Conservation (phyloP, 2,888 invertebrate genomes). For the Cyclophora punctaria region DNA sequence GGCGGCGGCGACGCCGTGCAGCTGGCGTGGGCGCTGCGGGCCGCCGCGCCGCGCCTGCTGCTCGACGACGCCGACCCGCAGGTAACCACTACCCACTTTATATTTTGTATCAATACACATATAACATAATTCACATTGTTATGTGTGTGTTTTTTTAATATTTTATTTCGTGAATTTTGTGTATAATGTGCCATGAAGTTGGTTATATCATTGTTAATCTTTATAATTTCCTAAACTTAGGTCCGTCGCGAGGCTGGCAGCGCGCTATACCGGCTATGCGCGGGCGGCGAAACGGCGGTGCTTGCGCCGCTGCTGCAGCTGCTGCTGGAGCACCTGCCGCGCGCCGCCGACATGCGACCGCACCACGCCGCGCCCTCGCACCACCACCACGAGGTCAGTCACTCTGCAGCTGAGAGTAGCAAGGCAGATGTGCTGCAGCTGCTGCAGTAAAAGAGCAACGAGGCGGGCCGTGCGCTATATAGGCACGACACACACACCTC, state of each 20-base stretch:
- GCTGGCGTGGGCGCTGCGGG: constrained; percentile 84
- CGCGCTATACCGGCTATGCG: constrained; percentile 92
- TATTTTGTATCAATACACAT: background rate
- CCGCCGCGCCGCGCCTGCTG: constrained; percentile 89
- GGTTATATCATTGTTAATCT: no score
- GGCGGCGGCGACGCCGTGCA: constrained; percentile 87
- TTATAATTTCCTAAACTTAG: constrained; percentile 35
- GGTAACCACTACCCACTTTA: constrained; percentile 27
- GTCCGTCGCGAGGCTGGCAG: constrained; percentile 94
- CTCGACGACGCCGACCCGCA: constrained; percentile 93
- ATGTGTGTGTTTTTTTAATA: no score
- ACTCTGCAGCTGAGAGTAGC: background rate
- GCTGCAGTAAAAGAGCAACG: no score
- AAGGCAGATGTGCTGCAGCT: no score
- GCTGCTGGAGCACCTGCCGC: constrained; percentile 85
- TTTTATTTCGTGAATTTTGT: no score
- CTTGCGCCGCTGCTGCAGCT: constrained; percentile 87
- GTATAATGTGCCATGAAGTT: no score
- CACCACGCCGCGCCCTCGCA: constrained; percentile 35
- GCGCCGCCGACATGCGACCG: constrained; percentile 90
- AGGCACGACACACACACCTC: no score
- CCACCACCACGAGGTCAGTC: constrained; percentile 44
- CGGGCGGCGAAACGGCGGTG: constrained; percentile 79
- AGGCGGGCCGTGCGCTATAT: no score
- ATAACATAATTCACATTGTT: background rate